Conservation (phyloP, 2,888 invertebrate species). For the Heliconius ismenius region DNA sequence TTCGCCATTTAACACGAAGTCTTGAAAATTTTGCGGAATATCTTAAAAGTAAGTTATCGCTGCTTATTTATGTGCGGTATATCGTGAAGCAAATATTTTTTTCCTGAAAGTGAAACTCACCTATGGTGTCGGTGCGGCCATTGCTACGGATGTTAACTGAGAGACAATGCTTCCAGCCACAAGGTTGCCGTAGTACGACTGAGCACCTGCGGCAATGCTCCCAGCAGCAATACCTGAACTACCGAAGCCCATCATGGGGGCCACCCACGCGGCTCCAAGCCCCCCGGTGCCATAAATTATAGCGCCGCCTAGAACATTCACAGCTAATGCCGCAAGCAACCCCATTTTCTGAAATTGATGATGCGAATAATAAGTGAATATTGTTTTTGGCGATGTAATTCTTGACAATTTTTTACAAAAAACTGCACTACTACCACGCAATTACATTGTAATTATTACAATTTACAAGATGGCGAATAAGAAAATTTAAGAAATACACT, state of each 20-base stretch:
- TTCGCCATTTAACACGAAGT: neutral
- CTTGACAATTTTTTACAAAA: neutral
- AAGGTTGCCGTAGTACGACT: slow-evolving; percentile 66
- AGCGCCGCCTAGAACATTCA: slow-evolving; percentile 57
- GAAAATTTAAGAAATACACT: neutral
- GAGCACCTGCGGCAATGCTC: slow-evolving; percentile 63
- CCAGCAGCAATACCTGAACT: slow-evolving; percentile 61
- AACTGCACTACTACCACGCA: neutral
- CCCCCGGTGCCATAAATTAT: slow-evolving; percentile 64
- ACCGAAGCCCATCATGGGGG: slow-evolving; percentile 64
- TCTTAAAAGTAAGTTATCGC: neutral
- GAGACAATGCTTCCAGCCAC: slow-evolving; percentile 67
- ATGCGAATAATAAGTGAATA: neutral
- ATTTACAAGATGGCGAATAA: neutral
- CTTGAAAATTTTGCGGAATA: neutral
- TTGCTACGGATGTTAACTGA: slow-evolving; percentile 63
- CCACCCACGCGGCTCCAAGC: slow-evolving; percentile 56
- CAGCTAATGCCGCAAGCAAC: slow-evolving; percentile 56
- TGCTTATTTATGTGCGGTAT: neutral
- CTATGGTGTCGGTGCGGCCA: slow-evolving; percentile 69
- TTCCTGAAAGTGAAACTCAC: slow-evolving; percentile 35
- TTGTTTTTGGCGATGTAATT: neutral
- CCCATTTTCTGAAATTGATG: slow-evolving; percentile 55
- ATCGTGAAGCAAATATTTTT: neutral
- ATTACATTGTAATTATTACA: neutral